phyloP scores from a whole-genome alignment of 2,113 vertebrate genomes.

The Anguilla japonica region DNA sequence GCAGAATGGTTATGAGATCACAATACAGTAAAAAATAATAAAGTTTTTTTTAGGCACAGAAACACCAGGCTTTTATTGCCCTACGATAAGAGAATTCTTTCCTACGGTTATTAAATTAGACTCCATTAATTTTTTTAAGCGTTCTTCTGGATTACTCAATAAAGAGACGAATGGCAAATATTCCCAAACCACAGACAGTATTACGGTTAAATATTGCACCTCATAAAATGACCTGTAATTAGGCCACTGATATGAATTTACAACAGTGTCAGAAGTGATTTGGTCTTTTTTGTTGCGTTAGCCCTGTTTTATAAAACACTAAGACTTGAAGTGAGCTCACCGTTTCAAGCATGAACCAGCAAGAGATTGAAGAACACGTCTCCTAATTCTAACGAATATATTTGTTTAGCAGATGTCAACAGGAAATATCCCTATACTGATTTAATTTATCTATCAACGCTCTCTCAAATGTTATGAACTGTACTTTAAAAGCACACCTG shows the following conservation, averaged over 20 bases:
- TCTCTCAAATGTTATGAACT: not conserved
- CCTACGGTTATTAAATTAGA: not conserved
- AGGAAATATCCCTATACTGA: not conserved
- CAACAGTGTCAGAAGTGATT: not conserved
- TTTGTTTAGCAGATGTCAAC: not conserved
- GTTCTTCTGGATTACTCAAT: too few relatives aligned
- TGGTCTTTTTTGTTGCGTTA: not conserved
- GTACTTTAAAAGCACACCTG: not conserved
- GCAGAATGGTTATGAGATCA: slow-evolving; percentile 21
- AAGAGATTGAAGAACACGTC: too few relatives aligned
- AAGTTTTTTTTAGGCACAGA: slow-evolving; percentile 68
- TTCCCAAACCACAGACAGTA: not conserved
- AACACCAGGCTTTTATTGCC: slow-evolving; percentile 7
- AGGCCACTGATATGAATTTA: not conserved
- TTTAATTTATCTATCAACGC: too few relatives aligned
- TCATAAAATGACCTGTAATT: not conserved
- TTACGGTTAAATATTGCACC: not conserved
- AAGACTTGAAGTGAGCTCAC: not conserved
- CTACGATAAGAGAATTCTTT: not conserved
- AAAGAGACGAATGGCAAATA: too few relatives aligned
- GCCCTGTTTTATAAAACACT: not conserved
- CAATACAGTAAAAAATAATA: slow-evolving; percentile 57
- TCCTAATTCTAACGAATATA: not conserved
- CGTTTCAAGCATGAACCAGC: too few relatives aligned
- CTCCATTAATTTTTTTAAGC: not conserved